Base-by-base conservation (phyloP, 2,888 invertebrate species). In the Pandemis heparana region DNA sequence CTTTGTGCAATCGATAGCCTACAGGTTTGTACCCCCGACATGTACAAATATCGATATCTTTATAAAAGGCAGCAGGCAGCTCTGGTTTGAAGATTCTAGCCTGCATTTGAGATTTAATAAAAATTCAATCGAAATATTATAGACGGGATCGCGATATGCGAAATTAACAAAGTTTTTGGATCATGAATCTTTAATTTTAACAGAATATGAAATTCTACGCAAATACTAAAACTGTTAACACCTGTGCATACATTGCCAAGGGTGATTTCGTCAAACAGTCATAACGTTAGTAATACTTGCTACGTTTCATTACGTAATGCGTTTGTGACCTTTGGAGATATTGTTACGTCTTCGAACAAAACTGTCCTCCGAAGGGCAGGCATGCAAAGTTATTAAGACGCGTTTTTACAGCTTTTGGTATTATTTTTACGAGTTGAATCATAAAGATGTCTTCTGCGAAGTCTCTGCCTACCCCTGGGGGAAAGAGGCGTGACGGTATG, bases 211-310 rank as follows among this genome's bases (percentile, higher is more conserved):
- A 8, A 43, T 38, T 18, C 14, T 16, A 62, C 62, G 18, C 2
- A 23, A 23, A n/a, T 23, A 63, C 18, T 14, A 43, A 46, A n/a
- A n/a, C n/a, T 18, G 43, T 10, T 1, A 9, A 61, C 66, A 73
- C 68, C 63, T 73, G 73, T 68, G 18, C 48, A 68, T 23, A 73
- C 68, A 73, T 38, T 41, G 10, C 63, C 43, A 53, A 70, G n/a
- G 48, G 23, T 39, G 23, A n/a, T 65, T 56, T 56, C 56, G 16
- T 43, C 23, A 4, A 60, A 60, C n/a, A n/a, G 14, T 56, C 41
- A 18, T 38, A 14, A 41, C 62, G n/a, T 53, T 18, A 53, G 18
- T 8, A 2, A 18, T 53, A 18, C 23, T 38, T 32, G 23, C 9
- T 56, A 16, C 51, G 9, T 53, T 32, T 61, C n/a, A n/a, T 61